phyloP scores from a whole-genome alignment of 2,888 invertebrate genomes.

The Epiblema foenella region DNA sequence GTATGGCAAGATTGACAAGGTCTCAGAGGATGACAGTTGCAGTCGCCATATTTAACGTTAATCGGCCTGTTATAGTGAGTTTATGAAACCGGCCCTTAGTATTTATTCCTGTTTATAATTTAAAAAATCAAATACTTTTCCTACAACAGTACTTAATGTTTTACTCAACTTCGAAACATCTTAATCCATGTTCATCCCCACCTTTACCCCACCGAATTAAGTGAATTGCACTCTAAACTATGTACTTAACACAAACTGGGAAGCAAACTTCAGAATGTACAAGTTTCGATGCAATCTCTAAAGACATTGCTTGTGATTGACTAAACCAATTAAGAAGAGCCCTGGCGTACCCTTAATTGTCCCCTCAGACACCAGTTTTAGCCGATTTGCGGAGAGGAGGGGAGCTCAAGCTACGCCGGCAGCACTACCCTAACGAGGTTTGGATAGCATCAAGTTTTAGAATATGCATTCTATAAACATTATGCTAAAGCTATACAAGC shows the following conservation, averaged over 20 bases:
- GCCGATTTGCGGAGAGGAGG: neutral
- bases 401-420: slow-evolving; percentile 8
- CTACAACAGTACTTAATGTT: neutral
- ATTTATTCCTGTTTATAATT: no score
- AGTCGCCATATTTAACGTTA: no score
- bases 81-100: neutral
- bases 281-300: slow-evolving; percentile 45
- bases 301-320: slow-evolving; percentile 43
- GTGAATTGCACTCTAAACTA: slow-evolving; percentile 40
- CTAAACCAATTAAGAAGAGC: slow-evolving; percentile 34
- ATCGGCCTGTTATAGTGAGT: no score
- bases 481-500: slow-evolving; percentile 31
- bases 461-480: slow-evolving; percentile 44
- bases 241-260: slow-evolving; percentile 40
- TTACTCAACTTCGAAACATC: slow-evolving; percentile 11
- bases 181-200: slow-evolving; percentile 33
- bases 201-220: slow-evolving; percentile 31
- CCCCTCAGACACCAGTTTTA: slow-evolving; percentile 4
- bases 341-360: neutral
- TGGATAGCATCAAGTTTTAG: slow-evolving; percentile 41
- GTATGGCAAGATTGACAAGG: no score
- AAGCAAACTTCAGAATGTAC: slow-evolving; percentile 43
- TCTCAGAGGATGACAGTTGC: no score
- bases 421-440: slow-evolving; percentile 32
- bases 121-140: no score